These are phyloP conservation scores for Pseudomyrmex gracilis DNA, from an alignment of 1,140 invertebrate species.

Conservation along the genomic window DNA sequence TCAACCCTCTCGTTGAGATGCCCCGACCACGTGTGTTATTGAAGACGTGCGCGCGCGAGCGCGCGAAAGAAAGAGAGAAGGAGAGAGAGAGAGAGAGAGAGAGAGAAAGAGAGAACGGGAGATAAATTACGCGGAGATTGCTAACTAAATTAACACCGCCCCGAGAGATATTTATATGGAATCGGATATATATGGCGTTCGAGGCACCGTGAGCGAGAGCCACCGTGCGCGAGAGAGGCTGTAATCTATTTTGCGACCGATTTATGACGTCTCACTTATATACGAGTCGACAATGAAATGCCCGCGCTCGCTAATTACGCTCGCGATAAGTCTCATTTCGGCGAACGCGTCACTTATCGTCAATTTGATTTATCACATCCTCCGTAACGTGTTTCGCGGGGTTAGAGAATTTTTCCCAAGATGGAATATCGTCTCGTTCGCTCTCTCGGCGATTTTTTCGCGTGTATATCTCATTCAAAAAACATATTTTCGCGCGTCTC, in stretches of 20 bases:
- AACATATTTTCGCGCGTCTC: background rate
- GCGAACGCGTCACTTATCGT: background rate
- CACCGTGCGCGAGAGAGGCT: conserved; percentile 9
- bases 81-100: background rate
- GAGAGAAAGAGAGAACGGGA: background rate
- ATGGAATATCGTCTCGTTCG: background rate
- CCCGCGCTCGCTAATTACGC: conserved; percentile 44
- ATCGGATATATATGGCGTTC: conserved; percentile 48
- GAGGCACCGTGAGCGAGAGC: background rate
- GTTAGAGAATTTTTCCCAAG: background rate
- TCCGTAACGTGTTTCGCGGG: background rate
- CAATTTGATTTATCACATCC: background rate
- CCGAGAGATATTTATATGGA: conserved; percentile 58
- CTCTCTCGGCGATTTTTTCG: background rate
- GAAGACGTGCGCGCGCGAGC: background rate
- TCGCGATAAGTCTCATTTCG: conserved; percentile 12
- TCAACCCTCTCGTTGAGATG: background rate
- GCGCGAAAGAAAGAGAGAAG: background rate
- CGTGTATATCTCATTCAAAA: conserved; percentile 7
- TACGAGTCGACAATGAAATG: conserved; percentile 22
- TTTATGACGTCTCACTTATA: conserved; percentile 53
- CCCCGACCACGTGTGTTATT: background rate
- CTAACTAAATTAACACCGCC: conserved; percentile 62
- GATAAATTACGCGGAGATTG: conserved; percentile 61
- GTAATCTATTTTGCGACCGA: conserved; percentile 59